A percentile compares a stretch with the other conserved stretches of the same genome.
phyloP scores from a whole-genome alignment of 2,797 vertebrate species.

The Psittacula derbiana region DNA sequence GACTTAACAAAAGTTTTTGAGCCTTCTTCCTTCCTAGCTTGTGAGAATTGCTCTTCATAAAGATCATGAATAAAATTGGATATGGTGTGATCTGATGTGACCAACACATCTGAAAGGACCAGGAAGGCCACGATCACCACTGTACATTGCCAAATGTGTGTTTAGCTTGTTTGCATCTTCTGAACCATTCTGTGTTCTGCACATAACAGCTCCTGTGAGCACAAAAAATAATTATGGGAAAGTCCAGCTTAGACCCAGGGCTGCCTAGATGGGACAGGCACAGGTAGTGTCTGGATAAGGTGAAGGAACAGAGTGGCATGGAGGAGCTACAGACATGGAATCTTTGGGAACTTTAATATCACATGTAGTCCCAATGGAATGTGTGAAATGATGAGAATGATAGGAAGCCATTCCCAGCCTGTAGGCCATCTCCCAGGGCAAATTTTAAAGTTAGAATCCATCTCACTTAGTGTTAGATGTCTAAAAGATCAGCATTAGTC shows the following conservation, averaged over 20 bases:
- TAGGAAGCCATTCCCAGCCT: background rate
- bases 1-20: background rate
- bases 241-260: background rate
- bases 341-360: background rate
- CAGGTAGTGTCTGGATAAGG: background rate
- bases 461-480: background rate
- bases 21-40: background rate
- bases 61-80: background rate
- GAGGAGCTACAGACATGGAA: background rate
- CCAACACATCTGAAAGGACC: background rate
- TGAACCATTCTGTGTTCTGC: background rate
- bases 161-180: background rate
- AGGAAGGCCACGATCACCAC: background rate
- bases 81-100: background rate
- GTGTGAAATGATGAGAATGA: background rate
- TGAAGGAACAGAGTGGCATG: background rate
- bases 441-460: background rate
- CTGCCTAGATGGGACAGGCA: background rate
- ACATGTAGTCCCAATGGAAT: background rate
- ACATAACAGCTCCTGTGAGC: background rate
- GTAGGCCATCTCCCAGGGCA: background rate
- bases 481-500: background rate
- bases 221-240: background rate
- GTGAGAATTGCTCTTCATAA: background rate
- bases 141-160: background rate